phyloP scores from a whole-genome alignment of 2,888 invertebrate species.

The Romanomermis culicivorax region DNA sequence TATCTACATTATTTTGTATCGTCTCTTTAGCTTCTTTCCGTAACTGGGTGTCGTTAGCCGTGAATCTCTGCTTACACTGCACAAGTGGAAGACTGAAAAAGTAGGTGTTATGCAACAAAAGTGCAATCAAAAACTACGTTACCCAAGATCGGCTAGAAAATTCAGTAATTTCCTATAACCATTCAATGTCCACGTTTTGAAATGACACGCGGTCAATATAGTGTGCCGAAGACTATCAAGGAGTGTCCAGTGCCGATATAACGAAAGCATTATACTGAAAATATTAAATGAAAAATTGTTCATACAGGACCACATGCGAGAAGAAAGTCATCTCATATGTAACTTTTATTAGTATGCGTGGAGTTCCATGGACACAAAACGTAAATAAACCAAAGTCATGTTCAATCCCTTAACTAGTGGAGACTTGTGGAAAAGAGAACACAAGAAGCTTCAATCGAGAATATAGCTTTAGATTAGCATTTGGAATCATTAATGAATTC shows the following conservation, averaged over 20 bases:
- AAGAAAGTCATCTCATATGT: no score
- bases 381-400: no score
- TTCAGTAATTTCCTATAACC: constrained; percentile 60
- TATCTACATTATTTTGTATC: constrained; percentile 35
- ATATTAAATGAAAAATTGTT: no score
- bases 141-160: constrained; percentile 77
- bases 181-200: constrained; percentile 61
- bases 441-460: no score
- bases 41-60: constrained; percentile 64
- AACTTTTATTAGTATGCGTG: no score
- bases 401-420: no score
- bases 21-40: constrained; percentile 44
- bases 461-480: no score
- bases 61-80: constrained; percentile 62
- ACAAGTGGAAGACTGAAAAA: constrained; percentile 48
- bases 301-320: no score
- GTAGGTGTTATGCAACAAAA: constrained; percentile 11
- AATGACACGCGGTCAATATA: constrained; percentile 50
- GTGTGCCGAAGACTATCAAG: constrained; percentile 62
- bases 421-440: no score
- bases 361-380: no score
- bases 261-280: constrained; percentile 40
- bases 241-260: constrained; percentile 80
- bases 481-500: no score
- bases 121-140: constrained; percentile 4